Conservation (phyloP, 2,797 vertebrate species). For the Brachyrhaphis roseni region DNA sequence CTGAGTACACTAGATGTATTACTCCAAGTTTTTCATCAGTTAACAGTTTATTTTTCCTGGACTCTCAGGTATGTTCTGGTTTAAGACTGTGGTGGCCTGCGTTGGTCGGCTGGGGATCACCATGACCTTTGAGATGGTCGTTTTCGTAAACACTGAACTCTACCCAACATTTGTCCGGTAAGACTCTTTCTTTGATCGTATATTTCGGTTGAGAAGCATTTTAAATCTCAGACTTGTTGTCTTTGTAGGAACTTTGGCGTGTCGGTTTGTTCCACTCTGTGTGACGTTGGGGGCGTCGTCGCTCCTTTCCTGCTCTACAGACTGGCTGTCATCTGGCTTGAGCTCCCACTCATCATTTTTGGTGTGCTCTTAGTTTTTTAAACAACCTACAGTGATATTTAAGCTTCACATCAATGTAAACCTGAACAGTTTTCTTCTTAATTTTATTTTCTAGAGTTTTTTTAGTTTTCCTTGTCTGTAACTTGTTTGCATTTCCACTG, state of each 20-base stretch:
- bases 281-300: constrained; percentile 89
- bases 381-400: no score
- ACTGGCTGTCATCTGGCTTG: constrained; percentile 86
- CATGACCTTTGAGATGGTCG: constrained; percentile 93
- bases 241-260: constrained; percentile 86
- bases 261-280: constrained; percentile 89
- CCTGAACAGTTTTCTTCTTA: neutral
- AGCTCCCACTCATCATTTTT: constrained; percentile 90
- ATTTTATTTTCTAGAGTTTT: no score
- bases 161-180: constrained; percentile 86
- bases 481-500: neutral
- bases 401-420: neutral
- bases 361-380: constrained; percentile 68
- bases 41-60: neutral
- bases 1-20: no score
- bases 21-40: neutral
- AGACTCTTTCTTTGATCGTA: neutral
- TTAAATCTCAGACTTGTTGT: neutral
- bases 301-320: constrained; percentile 92
- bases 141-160: constrained; percentile 84
- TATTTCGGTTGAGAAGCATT: no score
- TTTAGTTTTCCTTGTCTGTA: no score
- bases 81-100: constrained; percentile 87
- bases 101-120: constrained; percentile 93
- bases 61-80: constrained; percentile 86